Conservation (phyloP, 2,888 invertebrate genomes). For the Nowickia ferox region DNA sequence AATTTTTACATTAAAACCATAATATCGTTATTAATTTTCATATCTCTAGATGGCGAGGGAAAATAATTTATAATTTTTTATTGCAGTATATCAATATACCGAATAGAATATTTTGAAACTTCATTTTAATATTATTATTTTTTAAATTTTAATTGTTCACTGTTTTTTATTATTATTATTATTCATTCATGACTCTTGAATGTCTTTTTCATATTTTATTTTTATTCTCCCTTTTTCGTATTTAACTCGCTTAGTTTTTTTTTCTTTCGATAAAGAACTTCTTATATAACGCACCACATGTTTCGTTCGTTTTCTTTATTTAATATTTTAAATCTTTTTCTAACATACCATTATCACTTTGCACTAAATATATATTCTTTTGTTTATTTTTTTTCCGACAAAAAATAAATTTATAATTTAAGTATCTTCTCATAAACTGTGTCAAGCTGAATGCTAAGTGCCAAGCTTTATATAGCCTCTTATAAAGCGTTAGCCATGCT, state of each 20-base stretch:
- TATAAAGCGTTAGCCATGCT: slow-evolving; percentile 42
- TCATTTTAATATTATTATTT: too few relatives aligned
- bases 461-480: slow-evolving; percentile 60
- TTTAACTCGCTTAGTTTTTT: not conserved
- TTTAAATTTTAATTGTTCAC: too few relatives aligned
- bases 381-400: slow-evolving; percentile 60
- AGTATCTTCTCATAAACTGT: slow-evolving; percentile 50
- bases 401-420: slow-evolving; percentile 22
- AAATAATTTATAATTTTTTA: too few relatives aligned
- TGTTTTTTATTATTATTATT: too few relatives aligned
- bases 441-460: slow-evolving; percentile 43
- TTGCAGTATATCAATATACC: too few relatives aligned
- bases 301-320: slow-evolving; percentile 10
- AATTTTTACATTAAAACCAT: too few relatives aligned
- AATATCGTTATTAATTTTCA: too few relatives aligned
- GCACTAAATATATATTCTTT: slow-evolving; percentile 37
- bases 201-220: not conserved
- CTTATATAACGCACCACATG: not conserved
- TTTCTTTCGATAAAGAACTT: not conserved
- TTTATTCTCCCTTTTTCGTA: too few relatives aligned
- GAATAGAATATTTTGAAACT: too few relatives aligned
- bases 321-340: not conserved
- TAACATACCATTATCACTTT: slow-evolving; percentile 79
- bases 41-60: too few relatives aligned
- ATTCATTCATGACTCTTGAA: too few relatives aligned